Percentiles rank a stretch among this genome's conserved stretches.
Conservation (phyloP, 2,113 vertebrate genomes). For the Cnemophilus loriae region DNA sequence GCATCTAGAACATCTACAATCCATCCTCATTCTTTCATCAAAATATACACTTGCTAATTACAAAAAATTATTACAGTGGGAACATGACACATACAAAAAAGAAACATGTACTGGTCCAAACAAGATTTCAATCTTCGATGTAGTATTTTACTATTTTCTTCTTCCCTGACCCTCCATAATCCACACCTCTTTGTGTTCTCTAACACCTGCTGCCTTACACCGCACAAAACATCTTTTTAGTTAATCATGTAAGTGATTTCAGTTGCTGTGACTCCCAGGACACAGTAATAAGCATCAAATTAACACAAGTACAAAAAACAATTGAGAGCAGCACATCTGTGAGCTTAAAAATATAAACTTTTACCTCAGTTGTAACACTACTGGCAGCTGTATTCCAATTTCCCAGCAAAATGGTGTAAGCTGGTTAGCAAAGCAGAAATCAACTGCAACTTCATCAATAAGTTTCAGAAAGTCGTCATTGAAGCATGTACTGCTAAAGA, state of each 20-base stretch:
- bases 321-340: not conserved
- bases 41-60: not conserved
- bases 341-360: not conserved
- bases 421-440: not conserved
- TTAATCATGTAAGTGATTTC: not conserved
- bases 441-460: not conserved
- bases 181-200: not conserved
- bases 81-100: not conserved
- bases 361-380: not conserved
- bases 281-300: not conserved
- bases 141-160: not conserved
- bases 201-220: not conserved
- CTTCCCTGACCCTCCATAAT: not conserved
- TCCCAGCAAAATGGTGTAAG: not conserved
- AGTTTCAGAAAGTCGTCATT: not conserved
- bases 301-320: not conserved
- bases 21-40: not conserved
- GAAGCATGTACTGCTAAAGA: not conserved
- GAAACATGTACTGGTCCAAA: not conserved
- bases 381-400: not conserved
- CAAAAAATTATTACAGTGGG: not conserved
- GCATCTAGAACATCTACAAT: not conserved
- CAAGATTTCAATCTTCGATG: not conserved
- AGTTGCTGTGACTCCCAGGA: not conserved
- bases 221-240: not conserved